Evolutionary conservation across 2,888 invertebrate genomes (phyloP).

Genomic region (Trissolcus brochymenae): DNA sequence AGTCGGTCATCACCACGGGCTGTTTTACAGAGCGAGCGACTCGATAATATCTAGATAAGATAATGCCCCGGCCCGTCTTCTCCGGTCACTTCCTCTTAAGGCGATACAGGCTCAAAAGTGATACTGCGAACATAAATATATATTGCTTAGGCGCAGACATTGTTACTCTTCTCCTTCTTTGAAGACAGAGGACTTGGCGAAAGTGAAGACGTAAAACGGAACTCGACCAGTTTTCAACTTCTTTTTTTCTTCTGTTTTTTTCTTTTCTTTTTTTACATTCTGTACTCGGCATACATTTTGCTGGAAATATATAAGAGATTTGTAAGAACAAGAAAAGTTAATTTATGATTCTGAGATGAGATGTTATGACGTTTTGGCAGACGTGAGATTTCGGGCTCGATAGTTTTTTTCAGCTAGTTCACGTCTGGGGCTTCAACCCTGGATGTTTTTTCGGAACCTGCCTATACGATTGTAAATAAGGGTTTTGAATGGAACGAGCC

Average conservation of each 20-base stretch:
- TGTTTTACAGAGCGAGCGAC: constrained; percentile 58
- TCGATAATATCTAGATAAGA: constrained; percentile 64
- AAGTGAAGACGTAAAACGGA: neutral
- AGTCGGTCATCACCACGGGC: constrained; percentile 54
- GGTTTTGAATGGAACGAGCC: constrained; percentile 64
- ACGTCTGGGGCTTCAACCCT: constrained; percentile 16
- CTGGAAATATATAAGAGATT: no score
- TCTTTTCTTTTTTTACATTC: no score
- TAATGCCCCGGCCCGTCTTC: constrained; percentile 61
- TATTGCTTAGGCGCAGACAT: constrained; percentile 49
- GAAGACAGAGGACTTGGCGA: no score
- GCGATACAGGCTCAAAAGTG: constrained; percentile 50
- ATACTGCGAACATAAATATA: constrained; percentile 50
- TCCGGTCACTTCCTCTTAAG: constrained; percentile 54
- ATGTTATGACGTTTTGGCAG: no score
- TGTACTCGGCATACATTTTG: no score
- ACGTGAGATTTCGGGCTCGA: no score
- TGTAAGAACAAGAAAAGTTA: no score
- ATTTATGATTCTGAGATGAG: no score
- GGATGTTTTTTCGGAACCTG: constrained; percentile 63
- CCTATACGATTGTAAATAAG: constrained; percentile 69
- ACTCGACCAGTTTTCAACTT: no score
- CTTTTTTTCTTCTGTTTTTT: no score
- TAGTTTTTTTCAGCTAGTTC: constrained; percentile 20
- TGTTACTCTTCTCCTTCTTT: constrained; percentile 43